These are phyloP conservation scores for Desmodus rotundus DNA, from an alignment of 2,113 vertebrate species.

Conservation along the genomic window DNA sequence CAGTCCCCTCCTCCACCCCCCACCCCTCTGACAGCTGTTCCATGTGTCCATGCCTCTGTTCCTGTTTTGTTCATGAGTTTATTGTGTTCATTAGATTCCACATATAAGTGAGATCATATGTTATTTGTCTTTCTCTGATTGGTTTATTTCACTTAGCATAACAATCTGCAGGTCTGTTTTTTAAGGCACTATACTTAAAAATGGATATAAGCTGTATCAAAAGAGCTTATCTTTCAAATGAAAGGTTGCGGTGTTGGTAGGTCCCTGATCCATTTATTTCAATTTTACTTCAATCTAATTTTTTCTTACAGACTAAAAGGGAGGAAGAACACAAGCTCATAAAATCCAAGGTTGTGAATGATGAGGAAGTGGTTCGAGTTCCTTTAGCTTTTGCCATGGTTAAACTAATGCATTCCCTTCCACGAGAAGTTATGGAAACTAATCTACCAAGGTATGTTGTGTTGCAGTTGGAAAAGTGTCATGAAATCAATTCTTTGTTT, in stretches of 20 bases:
- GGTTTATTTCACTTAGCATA: background rate
- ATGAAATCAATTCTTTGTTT: background rate
- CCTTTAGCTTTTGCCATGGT: conserved; percentile 97
- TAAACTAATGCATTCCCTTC: conserved; percentile 94
- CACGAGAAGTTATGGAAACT: conserved; percentile 89
- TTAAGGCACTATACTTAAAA: background rate
- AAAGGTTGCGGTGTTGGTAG: background rate
- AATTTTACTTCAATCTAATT: background rate
- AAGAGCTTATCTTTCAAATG: background rate
- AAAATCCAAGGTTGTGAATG: conserved; percentile 91
- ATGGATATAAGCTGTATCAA: background rate
- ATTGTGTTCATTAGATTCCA: too few species aligned
- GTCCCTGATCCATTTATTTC: background rate
- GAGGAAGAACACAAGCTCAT: conserved; percentile 95
- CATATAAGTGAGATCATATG: too few species aligned
- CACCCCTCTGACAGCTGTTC: too few species aligned
- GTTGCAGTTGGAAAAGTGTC: background rate
- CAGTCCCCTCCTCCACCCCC: too few species aligned
- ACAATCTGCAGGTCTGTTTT: background rate
- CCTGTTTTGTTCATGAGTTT: too few species aligned
- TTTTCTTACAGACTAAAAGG: conserved; percentile 86
- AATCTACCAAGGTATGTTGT: conserved; percentile 89
- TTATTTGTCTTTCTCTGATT: background rate
- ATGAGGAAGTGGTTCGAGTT: conserved; percentile 92
- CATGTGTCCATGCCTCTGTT: too few species aligned